Base-by-base conservation (phyloP, 2,797 vertebrate genomes). In the Chaunax sp. region DNA sequence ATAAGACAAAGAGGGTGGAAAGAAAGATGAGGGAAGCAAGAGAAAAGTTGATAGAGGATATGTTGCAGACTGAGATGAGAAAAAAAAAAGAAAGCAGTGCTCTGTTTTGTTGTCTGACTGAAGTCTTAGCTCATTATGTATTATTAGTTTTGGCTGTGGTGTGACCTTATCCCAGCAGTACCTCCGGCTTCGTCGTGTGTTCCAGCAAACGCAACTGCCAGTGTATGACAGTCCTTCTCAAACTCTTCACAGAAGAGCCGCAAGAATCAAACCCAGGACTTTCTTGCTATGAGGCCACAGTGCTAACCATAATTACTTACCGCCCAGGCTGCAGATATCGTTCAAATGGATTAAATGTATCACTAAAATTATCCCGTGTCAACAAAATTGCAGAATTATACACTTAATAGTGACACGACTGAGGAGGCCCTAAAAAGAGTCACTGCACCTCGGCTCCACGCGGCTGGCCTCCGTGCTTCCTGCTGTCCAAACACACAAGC, bases 91-190 rank as follows among this genome's bases (percentile, higher is more conserved):
- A 47, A 71, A 53, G 51, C 2, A 0, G 55, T 11, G 30, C 67
- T 59, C 49, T 54, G 38, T 67, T 60, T 63, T 53, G 62, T 64
- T 77, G 73, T 77, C 60, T 1, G 43, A n/a, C 58, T 70, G n/a
- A 78, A 65, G 64, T 70, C 63, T 59, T 72, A 59, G 72, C 62
- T 58, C 72, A 68, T 77, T 80, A 69, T 71, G 65, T 63, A 13
- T 23, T 80, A 77, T 72, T 83, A 69, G 72, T 64, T 64, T 68
- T 83, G 80, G 77, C 79, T 56, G 61, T 7, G 63, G 53, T 11
- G 6, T 26, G 59, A 63, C 49, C 45, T 55, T 78, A 67, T 72
- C 69, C 76, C 71, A 69, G 63, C 66, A 45, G 59, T 45, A 67
- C 69, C 78, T 78, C 72, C 35, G 65, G 74, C 47, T 61, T 4